A percentile compares a stretch with the other conserved stretches of the same genome.
These are phyloP conservation scores for Drosophila meridiana DNA, from an alignment of 2,888 invertebrate species.

Conservation along the genomic window DNA sequence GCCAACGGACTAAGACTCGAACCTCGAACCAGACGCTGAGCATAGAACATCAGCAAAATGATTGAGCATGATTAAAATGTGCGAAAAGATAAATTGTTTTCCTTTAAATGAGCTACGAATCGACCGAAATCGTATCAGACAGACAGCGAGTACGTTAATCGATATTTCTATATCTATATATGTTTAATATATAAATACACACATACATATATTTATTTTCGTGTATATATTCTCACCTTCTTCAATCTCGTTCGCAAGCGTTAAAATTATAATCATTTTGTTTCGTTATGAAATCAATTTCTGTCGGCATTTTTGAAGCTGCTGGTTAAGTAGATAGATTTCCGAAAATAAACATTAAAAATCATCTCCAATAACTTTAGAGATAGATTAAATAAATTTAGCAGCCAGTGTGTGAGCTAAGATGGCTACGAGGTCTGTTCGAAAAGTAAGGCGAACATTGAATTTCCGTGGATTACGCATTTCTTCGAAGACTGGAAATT, in stretches of 20 bases:
- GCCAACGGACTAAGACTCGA: slow-evolving; percentile 12
- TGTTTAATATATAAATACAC: not conserved
- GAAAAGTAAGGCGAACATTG: too few species aligned
- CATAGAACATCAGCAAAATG: slow-evolving; percentile 44
- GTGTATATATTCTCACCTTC: not conserved
- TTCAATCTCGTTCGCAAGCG: not conserved
- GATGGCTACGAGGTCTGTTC: too few species aligned
- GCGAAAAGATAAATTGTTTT: slow-evolving; percentile 71
- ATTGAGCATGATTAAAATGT: slow-evolving; percentile 68
- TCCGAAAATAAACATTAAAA: not conserved
- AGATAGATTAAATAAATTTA: not conserved
- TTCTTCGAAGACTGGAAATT: too few species aligned
- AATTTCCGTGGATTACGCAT: too few species aligned
- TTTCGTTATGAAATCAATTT: not conserved
- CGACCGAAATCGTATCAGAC: not conserved
- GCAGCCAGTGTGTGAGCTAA: too few species aligned
- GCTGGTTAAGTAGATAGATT: not conserved
- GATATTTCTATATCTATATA: not conserved
- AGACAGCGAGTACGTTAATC: not conserved
- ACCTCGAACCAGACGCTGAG: not conserved
- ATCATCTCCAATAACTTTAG: not conserved
- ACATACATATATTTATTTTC: not conserved
- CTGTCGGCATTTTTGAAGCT: not conserved
- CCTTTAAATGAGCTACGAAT: slow-evolving; percentile 36
- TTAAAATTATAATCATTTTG: not conserved